Conservation (phyloP, 1,140 invertebrate genomes). For the Trachelipus rathkii region DNA sequence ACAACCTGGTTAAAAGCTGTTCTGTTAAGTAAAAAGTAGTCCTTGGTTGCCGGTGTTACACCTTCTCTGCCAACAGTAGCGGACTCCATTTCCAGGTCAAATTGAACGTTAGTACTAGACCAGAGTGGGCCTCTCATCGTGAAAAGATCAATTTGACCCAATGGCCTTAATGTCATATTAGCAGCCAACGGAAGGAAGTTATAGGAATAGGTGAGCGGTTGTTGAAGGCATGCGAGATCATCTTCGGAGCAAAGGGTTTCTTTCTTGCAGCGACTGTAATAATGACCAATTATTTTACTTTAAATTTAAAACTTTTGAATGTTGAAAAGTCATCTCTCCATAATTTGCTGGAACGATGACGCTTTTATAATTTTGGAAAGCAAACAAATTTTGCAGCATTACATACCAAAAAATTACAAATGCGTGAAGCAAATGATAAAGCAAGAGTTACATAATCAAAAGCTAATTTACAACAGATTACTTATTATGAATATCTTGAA, state of each 20-base stretch:
- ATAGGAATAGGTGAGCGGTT: constrained; percentile 77
- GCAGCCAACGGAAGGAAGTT: constrained; percentile 87
- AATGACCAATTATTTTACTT: too few relatives aligned
- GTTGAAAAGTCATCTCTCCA: too few relatives aligned
- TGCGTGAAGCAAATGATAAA: too few relatives aligned
- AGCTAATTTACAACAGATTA: too few relatives aligned
- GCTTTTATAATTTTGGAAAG: too few relatives aligned
- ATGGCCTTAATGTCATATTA: constrained; percentile 67
- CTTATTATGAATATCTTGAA: too few relatives aligned
- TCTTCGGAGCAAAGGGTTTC: constrained; percentile 62
- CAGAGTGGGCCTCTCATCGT: constrained; percentile 76
- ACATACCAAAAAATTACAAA: too few relatives aligned
- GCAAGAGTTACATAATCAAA: too few relatives aligned
- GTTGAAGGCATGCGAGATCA: constrained; percentile 66
- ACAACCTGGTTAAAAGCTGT: constrained; percentile 63
- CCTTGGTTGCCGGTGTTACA: constrained; percentile 59
- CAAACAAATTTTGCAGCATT: too few relatives aligned
- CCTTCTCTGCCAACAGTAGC: constrained; percentile 56
- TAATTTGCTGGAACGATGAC: too few relatives aligned
- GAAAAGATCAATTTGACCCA: constrained; percentile 70
- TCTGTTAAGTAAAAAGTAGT: constrained; percentile 61
- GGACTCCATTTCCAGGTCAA: constrained; percentile 66
- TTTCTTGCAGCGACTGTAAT: constrained; percentile 74
- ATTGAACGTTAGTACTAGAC: constrained; percentile 64
- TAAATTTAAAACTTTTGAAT: too few relatives aligned